Percentiles rank a stretch among this genome's conserved stretches.
Evolutionary conservation across 2,113 vertebrate genomes (phyloP).

Genomic region (Mirounga angustirostris): DNA sequence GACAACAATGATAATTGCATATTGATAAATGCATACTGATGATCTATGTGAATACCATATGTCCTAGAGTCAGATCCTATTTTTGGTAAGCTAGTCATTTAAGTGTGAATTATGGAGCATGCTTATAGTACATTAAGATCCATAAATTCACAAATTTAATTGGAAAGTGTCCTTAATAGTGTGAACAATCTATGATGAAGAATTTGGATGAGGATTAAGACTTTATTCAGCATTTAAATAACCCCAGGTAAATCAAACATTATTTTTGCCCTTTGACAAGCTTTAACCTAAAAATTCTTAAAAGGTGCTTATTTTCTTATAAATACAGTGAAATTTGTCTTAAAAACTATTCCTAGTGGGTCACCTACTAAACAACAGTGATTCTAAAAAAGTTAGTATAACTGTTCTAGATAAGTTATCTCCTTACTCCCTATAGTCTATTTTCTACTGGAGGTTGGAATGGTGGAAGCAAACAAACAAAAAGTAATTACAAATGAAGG

Average conservation of each 20-base stretch:
- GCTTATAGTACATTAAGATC: not conserved
- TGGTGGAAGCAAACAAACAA: not conserved
- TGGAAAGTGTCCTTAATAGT: not conserved
- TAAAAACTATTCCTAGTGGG: not conserved
- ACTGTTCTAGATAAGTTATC: not conserved
- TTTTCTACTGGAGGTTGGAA: not conserved
- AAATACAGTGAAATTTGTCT: not conserved
- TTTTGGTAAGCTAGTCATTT: constrained; percentile 42
- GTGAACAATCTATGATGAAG: not conserved
- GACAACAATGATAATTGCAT: not conserved
- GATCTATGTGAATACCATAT: not conserved
- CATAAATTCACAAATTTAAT: constrained; percentile 21
- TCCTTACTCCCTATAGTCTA: not conserved
- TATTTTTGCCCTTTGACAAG: not conserved
- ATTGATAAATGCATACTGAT: not conserved
- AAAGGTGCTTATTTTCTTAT: not conserved
- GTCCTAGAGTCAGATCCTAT: constrained; percentile 6
- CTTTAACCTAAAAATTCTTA: not conserved
- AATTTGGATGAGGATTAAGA: not conserved
- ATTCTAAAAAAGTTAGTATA: not conserved
- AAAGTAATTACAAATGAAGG: not conserved
- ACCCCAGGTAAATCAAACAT: constrained; percentile 21
- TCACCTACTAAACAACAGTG: not conserved
- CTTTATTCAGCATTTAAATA: constrained; percentile 17
- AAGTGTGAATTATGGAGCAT: constrained; percentile 40